Conservation (phyloP, 2,888 invertebrate genomes). For the Drosophila affinis region DNA sequence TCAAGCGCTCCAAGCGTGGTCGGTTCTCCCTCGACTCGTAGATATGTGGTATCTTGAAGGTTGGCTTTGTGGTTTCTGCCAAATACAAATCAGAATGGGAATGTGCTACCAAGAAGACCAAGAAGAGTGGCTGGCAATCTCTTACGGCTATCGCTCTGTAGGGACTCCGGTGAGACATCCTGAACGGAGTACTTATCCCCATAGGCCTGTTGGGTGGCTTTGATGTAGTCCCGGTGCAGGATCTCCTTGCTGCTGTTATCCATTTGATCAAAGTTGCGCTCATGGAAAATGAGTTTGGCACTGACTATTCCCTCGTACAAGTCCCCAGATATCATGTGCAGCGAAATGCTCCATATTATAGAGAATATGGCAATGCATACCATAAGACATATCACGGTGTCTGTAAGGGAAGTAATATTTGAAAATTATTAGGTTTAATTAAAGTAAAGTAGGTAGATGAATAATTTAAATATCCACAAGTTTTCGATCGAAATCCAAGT, state of each 20-base stretch:
- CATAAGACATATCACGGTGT: conserved; percentile 79
- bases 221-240: conserved; percentile 65
- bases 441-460: not conserved
- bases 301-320: conserved; percentile 77
- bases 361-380: conserved; percentile 78
- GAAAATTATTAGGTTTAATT: not conserved
- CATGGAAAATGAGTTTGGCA: conserved; percentile 77
- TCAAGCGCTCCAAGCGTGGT: conserved; percentile 49
- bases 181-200: conserved; percentile 36
- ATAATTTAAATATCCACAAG: no score
- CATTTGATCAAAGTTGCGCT: conserved; percentile 69
- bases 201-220: conserved; percentile 45
- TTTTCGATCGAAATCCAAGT: no score
- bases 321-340: conserved; percentile 78
- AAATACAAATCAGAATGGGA: not conserved
- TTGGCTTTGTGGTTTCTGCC: conserved; percentile 64
- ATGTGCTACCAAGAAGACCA: accelerated
- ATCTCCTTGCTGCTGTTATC: conserved; percentile 64
- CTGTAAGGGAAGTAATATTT: conserved; percentile 43
- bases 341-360: conserved; percentile 77
- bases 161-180: conserved; percentile 34
- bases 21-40: conserved; percentile 60
- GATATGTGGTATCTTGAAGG: conserved; percentile 72
- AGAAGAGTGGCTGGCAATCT: not conserved
- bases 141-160: conserved; percentile 64